Conservation (phyloP, 2,797 vertebrate species). For the Pseudocheirus occidentalis region DNA sequence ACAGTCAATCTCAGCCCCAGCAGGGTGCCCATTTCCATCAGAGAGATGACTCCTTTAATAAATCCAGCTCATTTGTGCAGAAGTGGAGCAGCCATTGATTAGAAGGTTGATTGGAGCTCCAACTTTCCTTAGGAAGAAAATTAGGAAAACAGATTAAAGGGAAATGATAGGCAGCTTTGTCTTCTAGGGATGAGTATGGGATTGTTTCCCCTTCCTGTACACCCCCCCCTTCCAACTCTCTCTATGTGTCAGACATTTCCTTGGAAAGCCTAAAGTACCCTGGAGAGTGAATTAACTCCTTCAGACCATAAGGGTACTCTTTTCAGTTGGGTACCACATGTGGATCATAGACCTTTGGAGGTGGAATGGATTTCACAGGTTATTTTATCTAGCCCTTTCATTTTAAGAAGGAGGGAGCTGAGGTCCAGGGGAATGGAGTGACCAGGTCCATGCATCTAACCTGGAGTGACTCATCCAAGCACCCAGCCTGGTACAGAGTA, state of each 20-base stretch:
- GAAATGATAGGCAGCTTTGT: slow-evolving; percentile 72
- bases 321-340: background rate
- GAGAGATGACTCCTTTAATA: slow-evolving; percentile 76
- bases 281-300: slow-evolving; percentile 61
- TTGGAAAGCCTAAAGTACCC: slow-evolving; percentile 19
- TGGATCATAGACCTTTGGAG: background rate
- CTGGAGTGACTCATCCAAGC: background rate
- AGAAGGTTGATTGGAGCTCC: slow-evolving; percentile 74
- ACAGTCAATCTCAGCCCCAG: slow-evolving; percentile 76
- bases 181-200: slow-evolving; percentile 46
- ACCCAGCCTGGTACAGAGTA: background rate
- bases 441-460: background rate
- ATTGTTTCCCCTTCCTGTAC: background rate
- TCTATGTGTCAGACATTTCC: slow-evolving; percentile 23
- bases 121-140: slow-evolving; percentile 75
- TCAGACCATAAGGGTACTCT: background rate
- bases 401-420: background rate
- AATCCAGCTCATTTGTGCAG: slow-evolving; percentile 75
- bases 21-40: slow-evolving; percentile 74
- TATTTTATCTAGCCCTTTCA: background rate
- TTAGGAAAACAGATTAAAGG: slow-evolving; percentile 79
- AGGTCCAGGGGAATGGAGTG: background rate
- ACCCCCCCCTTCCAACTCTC: too few relatives aligned
- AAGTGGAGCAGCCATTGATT: slow-evolving; percentile 74
- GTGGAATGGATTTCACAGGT: background rate